phyloP scores from a whole-genome alignment of 1,140 invertebrate species.

The Teleopsis dalmanni region DNA sequence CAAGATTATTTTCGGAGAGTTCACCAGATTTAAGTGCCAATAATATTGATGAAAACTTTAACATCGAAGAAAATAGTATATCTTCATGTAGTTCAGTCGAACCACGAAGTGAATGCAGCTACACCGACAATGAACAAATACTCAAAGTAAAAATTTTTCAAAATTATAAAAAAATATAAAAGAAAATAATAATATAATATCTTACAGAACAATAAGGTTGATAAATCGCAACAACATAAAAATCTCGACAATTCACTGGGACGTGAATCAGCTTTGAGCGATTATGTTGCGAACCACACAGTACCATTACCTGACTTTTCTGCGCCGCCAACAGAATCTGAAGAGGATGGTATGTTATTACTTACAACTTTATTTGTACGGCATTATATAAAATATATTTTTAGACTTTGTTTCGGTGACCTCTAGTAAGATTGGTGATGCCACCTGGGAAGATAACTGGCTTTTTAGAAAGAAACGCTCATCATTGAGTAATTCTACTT shows the following conservation, averaged over 20 bases:
- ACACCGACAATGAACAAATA: slow-evolving; percentile 31
- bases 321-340: slow-evolving; percentile 37
- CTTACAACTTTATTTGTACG: neutral
- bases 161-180: neutral
- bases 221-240: neutral
- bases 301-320: slow-evolving; percentile 40
- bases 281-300: slow-evolving; percentile 39
- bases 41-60: slow-evolving; percentile 40
- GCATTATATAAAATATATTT: neutral
- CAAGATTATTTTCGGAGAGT: slow-evolving; percentile 29
- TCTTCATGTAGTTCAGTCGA: slow-evolving; percentile 40
- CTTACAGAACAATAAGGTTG: neutral
- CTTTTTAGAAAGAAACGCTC: slow-evolving; percentile 67
- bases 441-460: slow-evolving; percentile 82
- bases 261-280: slow-evolving; percentile 35
- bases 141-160: slow-evolving; percentile 22
- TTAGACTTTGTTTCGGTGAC: slow-evolving; percentile 31
- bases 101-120: slow-evolving; percentile 36
- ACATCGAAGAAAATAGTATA: slow-evolving; percentile 34
- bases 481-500: slow-evolving; percentile 48
- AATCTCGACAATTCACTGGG: slow-evolving; percentile 9
- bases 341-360: slow-evolving; percentile 28
- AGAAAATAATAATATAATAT: neutral
- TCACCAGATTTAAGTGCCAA: slow-evolving; percentile 29
- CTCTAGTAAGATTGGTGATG: slow-evolving; percentile 33